Evolutionary conservation across 2,797 vertebrate species (phyloP), one percentile per base, ranked within the genome.

Genomic region (Acrossocheilus wenchowensis): DNA sequence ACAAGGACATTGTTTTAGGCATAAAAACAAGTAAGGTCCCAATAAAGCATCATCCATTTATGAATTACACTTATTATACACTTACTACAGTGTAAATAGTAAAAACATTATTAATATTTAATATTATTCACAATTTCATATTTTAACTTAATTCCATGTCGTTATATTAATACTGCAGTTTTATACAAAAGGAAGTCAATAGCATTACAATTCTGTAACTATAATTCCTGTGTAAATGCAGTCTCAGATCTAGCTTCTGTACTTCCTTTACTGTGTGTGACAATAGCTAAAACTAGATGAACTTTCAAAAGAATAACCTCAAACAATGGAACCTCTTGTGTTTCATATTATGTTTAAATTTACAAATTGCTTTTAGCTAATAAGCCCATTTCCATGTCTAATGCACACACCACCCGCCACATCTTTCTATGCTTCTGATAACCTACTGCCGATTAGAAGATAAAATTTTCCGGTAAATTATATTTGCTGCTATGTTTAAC

Each of bases 401-500:
- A 71, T 88, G 87, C 17, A 15, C 11, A 75, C 87, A 86, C 62
- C 1, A 80, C 84, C 77, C 34, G 87, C 82, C 23, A 64, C 86
- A 43, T 78, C 43, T 81, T 89, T 87, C 89, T 30, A 78, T 34
- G 86, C 83, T 87, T 78, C n/a, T 50, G 39, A 86, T 89, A 87
- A 84, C 77, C 48, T 50, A 15, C 12, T 50, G 50, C 5, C 66
- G 81, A 89, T 89, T 9, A 75, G 84, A 69, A 87, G 88, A 87
- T 86, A 86, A 72, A 7, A 84, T 72, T 87, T n/a, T 90, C 89
- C 78, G 84, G 82, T 90, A 89, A 86, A 89, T 88, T 71, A 90
- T 84, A 45, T 84, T 34, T 66, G 69, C 81, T 64, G 84, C 89
- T 86, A 19, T 80, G 43, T 69, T 79, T 83, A 87, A 86, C 74